A percentile compares a stretch with the other conserved stretches of the same genome.
phyloP scores from a whole-genome alignment of 2,888 invertebrate species.

The Latrodectus hesperus region DNA sequence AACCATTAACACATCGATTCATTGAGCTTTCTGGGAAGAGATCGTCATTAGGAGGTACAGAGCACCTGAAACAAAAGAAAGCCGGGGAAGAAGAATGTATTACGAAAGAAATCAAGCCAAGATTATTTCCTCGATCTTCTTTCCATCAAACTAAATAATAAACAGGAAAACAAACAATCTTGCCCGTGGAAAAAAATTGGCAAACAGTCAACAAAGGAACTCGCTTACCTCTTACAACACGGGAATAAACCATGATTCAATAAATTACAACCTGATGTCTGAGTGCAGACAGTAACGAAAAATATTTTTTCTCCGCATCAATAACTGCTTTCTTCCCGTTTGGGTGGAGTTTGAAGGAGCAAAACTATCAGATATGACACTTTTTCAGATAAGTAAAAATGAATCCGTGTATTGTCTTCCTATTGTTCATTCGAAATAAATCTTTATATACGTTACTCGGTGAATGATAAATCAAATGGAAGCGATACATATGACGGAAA shows the following conservation, averaged over 20 bases:
- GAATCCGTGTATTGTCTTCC: no score
- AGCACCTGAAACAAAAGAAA: neutral
- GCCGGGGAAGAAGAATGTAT: neutral
- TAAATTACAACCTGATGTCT: slow-evolving; percentile 12
- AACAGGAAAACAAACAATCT: neutral
- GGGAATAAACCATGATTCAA: slow-evolving; percentile 18
- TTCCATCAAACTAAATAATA: neutral
- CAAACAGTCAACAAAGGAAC: slow-evolving; percentile 20
- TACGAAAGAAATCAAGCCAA: neutral
- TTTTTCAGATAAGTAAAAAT: neutral
- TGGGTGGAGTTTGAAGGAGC: neutral
- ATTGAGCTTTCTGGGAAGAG: neutral
- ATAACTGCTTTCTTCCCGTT: neutral
- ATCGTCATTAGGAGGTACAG: neutral
- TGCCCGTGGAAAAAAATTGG: neutral
- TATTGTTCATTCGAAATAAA: no score
- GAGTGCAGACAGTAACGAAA: neutral
- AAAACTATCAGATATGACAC: neutral
- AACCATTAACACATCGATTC: neutral
- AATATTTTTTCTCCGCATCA: neutral
- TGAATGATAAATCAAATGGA: no score
- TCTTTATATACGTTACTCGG: no score
- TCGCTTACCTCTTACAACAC: neutral
- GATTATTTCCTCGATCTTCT: neutral
- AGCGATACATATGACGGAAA: no score